Base-by-base conservation (phyloP, 2,113 vertebrate genomes). In the Calidris pugnax region DNA sequence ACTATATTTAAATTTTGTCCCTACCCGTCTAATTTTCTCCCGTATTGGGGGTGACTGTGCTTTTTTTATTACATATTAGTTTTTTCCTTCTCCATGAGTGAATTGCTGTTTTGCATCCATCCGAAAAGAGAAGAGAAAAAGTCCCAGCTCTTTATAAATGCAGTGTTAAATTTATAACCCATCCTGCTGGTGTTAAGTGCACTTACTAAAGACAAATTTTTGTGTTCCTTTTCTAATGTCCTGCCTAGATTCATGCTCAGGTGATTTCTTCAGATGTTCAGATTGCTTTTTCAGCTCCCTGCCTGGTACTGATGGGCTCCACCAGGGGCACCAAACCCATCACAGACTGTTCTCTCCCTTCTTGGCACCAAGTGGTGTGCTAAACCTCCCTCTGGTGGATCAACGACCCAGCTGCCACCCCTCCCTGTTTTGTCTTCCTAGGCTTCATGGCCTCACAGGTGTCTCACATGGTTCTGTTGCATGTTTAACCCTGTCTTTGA, bases 281-380 rank as follows among this genome's bases (percentile, higher is more conserved):
- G 21, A 21, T 8, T 41, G 6, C 6, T 69, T 59, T 93, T 68
- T 71, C 47, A 43, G 0, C 5, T 90, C 53, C 12, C 51, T 51
- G 5, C 16, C 27, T 67, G 22, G 9, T 66, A 48, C 32, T 62
- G 57, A 56, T 57, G 19, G 20, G 21, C 9, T 88, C 30, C 50
- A 24, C 8, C 14, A 79, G 12, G 20, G 23, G 14, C 57, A 50
- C 24, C 21, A 85, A 28, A 39, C 6, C 19, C 10, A 33, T 12
- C 50, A 41, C 0, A 20, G 28, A 14, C 16, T 57, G 5, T 72
- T 17, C 22, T 78, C 13, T 35, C 3, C 3, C 3, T 51, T 76
- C 32, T 33, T 63, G 62, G 26, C 47, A 59, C 17, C 7, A 62
- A 69, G 26, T 12, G 13, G 2, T 18, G 43, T 30, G 11, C 32